Base-by-base conservation (phyloP, 1,140 invertebrate genomes). In the Semibalanus balanoides region DNA sequence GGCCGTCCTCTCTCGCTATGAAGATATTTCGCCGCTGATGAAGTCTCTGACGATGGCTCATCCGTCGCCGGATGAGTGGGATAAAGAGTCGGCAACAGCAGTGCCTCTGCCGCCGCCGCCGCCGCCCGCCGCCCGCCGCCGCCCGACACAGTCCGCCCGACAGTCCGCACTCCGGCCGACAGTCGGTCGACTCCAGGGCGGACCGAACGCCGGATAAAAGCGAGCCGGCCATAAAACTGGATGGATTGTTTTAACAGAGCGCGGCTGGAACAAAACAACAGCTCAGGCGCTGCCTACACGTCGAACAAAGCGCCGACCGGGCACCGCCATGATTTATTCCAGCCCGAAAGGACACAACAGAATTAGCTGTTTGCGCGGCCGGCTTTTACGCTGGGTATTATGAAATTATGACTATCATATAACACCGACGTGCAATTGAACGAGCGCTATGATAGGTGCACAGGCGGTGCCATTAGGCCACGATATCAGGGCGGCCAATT, bases 241-340 rank as follows among this genome's bases (percentile, higher is more conserved):
- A 64, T 64, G 51, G 51, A 64, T 64, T 25, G 51, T 64, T 64
- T 64, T 64, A 64, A 64, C 51, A 64, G 51, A 64, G 51, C 51
- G 51, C 9, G 51, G 11, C 11, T 14, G 11, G 51, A 64, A 64
- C 51, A 64, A 64, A 64, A 64, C 51, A 64, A 64, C 51, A 25
- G 51, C 51, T 25, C 11, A 64, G 51, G 51, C 51, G 22, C 51
- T 64, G 51, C 51, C 22, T 64, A 64, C 51, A 64, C 51, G 11
- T 64, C 51, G 7, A 64, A 64, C 51, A 64, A 64, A 64, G 51
- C 51, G 51, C 51, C 51, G 22, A 1, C 1, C 11, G 14, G 11
- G 9, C 51, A 14, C 14, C 7, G 14, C 51, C 14, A 64, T 64
- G 51, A 64, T 64, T 64, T 64, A 64, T 25, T 64, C 22, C 1